Evolutionary conservation across 2,888 invertebrate genomes (phyloP), one percentile per base, ranked within the genome.

Genomic region (Pandemis corylana): DNA sequence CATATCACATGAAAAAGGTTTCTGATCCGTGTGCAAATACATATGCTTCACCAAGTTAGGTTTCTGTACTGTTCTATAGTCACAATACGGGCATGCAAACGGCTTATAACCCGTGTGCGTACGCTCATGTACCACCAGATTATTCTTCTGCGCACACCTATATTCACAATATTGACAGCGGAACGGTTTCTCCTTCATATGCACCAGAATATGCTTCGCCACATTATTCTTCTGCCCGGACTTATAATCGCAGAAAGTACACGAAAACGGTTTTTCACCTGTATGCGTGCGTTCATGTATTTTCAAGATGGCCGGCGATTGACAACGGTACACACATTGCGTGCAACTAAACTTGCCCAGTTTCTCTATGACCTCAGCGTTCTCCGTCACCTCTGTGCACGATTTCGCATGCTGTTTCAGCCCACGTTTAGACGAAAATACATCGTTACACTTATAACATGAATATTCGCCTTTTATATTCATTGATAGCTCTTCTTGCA

Each of bases 81-180:
- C 94, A 56, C 95, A 95, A 73, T 90, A 94, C 0, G 94, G 93
- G 28, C 95, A 95, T 0, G 92, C 94, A 42, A 95, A 95, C 0
- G 95, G 95, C 68, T 95, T 95, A 70, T 91, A 93, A 0, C 95
- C 95, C 0, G 95, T 95, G n/a, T 95, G 95, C 0, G 95, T 95
- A 0, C 95, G 78, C 76, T 95, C 95, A 67, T 95, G 95, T 0
- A 95, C 94, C 0, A 95, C 94, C 59, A 95, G 77, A 49, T 95
- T 95, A 53, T 95, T 95, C 53, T 95, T 95, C 68, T 95, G 95
- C 0, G 95, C 95, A 62, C 94, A 95, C 0, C 91, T 79, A 36
- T 95, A 95, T 0, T 94, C 94, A n/a, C 95, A 95, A 46, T 91
- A 95, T 7, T 94, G 93, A 76, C 95, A 95, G 0, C 90, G 80